Evolutionary conservation across 2,888 invertebrate species (phyloP).

Genomic region (Cephalotes varians): DNA sequence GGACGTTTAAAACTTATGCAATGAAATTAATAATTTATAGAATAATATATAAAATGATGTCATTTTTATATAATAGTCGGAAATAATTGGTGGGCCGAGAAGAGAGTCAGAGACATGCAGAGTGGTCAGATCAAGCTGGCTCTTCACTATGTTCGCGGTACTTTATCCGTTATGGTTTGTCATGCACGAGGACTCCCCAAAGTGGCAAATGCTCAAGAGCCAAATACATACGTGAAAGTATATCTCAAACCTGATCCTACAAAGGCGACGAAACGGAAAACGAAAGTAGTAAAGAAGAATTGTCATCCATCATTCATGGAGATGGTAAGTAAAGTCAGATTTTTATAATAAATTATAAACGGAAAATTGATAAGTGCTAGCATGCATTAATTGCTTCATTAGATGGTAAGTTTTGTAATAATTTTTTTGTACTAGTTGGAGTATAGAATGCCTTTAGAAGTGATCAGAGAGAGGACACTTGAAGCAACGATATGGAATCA

Average conservation of each 20-base stretch:
- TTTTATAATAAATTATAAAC: neutral
- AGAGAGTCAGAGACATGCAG: slow-evolving; percentile 82
- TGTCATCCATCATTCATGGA: slow-evolving; percentile 99
- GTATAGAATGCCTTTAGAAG: slow-evolving; percentile 94
- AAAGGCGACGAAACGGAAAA: slow-evolving; percentile 98
- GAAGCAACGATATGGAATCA: slow-evolving; percentile 98
- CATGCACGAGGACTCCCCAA: slow-evolving; percentile 96
- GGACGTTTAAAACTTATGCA: neutral
- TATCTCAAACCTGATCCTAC: slow-evolving; percentile 97
- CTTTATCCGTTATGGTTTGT: slow-evolving; percentile 93
- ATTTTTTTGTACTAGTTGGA: slow-evolving; percentile 89
- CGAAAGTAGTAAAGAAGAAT: slow-evolving; percentile 96
- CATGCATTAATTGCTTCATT: neutral
- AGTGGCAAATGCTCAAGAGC: slow-evolving; percentile 93
- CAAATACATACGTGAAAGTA: slow-evolving; percentile 96
- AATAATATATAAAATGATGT: neutral
- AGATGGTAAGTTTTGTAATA: neutral
- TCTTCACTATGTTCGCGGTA: slow-evolving; percentile 91
- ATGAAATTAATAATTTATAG: neutral
- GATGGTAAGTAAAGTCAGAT: slow-evolving; percentile 89
- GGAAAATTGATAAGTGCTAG: neutral
- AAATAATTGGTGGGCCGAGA: slow-evolving; percentile 83
- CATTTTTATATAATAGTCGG: slow-evolving; percentile 78
- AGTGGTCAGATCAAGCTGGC: slow-evolving; percentile 93
- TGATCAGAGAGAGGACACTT: slow-evolving; percentile 91